Conservation (phyloP, 2,113 vertebrate species). For the Ovis canadensis region DNA sequence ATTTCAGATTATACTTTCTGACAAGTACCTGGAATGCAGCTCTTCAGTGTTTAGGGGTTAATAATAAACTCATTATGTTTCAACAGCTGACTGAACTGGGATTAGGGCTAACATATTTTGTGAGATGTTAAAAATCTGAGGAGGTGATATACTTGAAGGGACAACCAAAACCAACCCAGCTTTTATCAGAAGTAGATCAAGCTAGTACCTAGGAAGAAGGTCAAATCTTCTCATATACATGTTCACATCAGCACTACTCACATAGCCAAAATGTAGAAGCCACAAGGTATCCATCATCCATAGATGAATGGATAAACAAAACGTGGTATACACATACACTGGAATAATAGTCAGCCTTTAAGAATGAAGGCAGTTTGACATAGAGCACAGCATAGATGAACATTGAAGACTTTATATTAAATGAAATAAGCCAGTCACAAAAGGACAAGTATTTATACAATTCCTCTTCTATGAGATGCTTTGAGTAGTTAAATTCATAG, state of each 20-base stretch:
- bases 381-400: not conserved
- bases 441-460: not conserved
- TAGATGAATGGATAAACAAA: not conserved
- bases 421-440: not conserved
- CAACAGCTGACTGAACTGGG: not conserved
- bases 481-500: not conserved
- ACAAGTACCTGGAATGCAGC: not conserved
- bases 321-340: not conserved
- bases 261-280: not conserved
- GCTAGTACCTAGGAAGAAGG: not conserved
- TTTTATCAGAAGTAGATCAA: not conserved
- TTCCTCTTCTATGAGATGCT: not conserved
- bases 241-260: not conserved
- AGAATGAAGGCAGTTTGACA: not conserved
- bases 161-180: not conserved
- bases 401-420: not conserved
- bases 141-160: not conserved
- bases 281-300: not conserved
- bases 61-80: not conserved
- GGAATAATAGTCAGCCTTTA: not conserved
- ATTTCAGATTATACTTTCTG: not conserved
- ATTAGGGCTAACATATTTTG: not conserved
- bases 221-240: not conserved
- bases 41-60: not conserved
- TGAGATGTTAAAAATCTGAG: not conserved